Evolutionary conservation across 2,888 invertebrate genomes (phyloP).

Genomic region (Cephus nigrinus): DNA sequence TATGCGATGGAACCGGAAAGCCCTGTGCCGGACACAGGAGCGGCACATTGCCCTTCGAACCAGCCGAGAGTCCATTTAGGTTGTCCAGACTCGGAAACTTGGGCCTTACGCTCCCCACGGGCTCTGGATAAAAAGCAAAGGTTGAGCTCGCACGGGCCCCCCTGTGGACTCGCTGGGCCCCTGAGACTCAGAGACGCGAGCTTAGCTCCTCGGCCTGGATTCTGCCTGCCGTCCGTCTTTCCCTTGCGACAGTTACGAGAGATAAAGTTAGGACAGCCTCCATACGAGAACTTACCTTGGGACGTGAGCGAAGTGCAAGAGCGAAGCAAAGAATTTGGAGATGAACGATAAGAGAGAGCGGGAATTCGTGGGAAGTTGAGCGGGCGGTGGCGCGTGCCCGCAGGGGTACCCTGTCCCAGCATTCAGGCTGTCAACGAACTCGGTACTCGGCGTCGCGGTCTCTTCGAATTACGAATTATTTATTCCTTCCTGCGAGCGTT

Average conservation of each 20-base stretch:
- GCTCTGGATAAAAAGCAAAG: slow-evolving; percentile 67
- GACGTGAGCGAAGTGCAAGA: slow-evolving; percentile 23
- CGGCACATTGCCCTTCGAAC: slow-evolving; percentile 67
- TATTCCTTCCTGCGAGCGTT: too few relatives aligned
- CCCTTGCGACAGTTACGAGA: slow-evolving; percentile 16
- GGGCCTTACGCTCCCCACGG: slow-evolving; percentile 75
- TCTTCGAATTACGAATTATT: not conserved
- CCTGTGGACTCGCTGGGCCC: slow-evolving; percentile 14
- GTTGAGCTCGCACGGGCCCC: slow-evolving; percentile 21
- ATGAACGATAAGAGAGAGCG: slow-evolving; percentile 13
- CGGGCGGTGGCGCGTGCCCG: slow-evolving; percentile 63
- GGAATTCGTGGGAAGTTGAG: slow-evolving; percentile 26
- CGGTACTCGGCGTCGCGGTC: slow-evolving; percentile 24
- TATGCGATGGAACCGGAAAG: slow-evolving; percentile 67
- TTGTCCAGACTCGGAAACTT: slow-evolving; percentile 65
- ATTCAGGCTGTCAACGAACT: slow-evolving; percentile 82
- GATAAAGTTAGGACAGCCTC: not conserved
- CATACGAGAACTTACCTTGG: slow-evolving; percentile 25
- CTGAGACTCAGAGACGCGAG: not conserved
- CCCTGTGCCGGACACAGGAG: slow-evolving; percentile 77
- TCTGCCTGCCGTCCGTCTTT: not conserved
- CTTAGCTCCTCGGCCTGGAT: not conserved
- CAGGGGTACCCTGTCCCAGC: slow-evolving; percentile 98
- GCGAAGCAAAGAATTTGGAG: slow-evolving; percentile 22
- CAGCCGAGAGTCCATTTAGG: slow-evolving; percentile 23